phyloP scores from a whole-genome alignment of 2,113 vertebrate species.

The Protobothrops flavoviridis region DNA sequence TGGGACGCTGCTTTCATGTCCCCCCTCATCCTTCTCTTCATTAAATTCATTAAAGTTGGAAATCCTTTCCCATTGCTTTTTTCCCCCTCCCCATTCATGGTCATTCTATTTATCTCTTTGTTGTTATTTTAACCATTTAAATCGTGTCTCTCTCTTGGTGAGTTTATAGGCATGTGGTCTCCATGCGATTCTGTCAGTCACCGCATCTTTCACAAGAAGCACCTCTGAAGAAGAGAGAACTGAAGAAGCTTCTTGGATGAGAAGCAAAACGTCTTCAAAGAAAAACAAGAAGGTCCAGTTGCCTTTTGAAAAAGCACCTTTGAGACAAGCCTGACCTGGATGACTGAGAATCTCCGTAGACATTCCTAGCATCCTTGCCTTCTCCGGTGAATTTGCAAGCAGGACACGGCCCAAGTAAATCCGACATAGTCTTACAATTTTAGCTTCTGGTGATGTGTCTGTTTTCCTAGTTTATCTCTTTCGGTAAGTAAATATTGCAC shows the following conservation, averaged over 20 bases:
- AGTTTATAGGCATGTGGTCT: too few species aligned
- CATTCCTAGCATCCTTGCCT: neutral
- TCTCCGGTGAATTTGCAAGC: neutral
- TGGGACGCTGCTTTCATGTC: too few species aligned
- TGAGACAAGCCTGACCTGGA: neutral
- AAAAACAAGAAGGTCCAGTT: neutral
- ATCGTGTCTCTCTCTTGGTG: too few species aligned
- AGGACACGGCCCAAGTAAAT: neutral
- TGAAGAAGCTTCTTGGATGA: neutral
- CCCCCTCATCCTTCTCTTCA: too few species aligned
- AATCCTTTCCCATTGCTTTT: neutral
- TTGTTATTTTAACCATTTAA: too few species aligned
- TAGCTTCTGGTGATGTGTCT: neutral
- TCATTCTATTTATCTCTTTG: too few species aligned
- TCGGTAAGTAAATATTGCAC: neutral
- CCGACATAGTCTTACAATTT: neutral
- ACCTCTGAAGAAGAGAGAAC: neutral
- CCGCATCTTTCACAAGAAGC: too few species aligned
- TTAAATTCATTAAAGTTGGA: neutral
- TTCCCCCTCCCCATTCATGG: neutral
- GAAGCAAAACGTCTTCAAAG: neutral
- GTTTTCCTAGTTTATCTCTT: neutral
- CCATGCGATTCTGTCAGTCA: too few species aligned
- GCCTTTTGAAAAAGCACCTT: neutral
- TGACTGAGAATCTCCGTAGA: neutral